These are phyloP conservation scores for Dromaius novaehollandiae DNA, from an alignment of 2,113 vertebrate species.

Conservation along the genomic window DNA sequence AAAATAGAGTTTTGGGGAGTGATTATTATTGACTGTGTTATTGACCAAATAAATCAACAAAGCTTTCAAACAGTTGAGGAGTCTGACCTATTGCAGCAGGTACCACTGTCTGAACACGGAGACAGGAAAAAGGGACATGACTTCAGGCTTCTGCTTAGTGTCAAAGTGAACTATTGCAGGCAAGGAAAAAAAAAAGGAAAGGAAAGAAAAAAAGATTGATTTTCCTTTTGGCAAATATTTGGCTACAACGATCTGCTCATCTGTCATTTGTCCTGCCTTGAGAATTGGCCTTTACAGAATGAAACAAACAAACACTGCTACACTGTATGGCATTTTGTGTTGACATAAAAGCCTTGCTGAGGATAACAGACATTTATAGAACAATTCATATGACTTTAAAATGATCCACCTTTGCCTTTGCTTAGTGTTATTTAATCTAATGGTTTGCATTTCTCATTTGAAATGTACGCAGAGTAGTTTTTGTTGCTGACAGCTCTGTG, in stretches of 20 bases:
- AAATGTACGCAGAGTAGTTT: background rate
- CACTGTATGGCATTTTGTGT: slow-evolving; percentile 35
- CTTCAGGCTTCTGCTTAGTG: background rate
- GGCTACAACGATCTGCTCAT: slow-evolving; percentile 4
- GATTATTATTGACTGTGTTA: background rate
- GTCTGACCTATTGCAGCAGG: background rate
- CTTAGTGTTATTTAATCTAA: slow-evolving; percentile 13
- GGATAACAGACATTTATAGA: slow-evolving; percentile 57
- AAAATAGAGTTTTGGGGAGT: background rate
- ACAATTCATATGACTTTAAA: slow-evolving; percentile 41
- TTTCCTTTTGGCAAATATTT: slow-evolving; percentile 59
- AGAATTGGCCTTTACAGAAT: slow-evolving; percentile 37
- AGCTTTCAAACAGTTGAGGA: background rate
- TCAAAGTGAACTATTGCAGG: background rate
- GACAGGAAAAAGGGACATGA: background rate
- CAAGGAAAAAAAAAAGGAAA: background rate
- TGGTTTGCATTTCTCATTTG: background rate
- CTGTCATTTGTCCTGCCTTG: slow-evolving; percentile 50
- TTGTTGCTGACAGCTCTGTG: fast-evolving
- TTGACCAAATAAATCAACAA: background rate
- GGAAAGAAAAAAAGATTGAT: slow-evolving; percentile 4
- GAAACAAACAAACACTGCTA: slow-evolving; percentile 43
- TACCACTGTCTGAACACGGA: background rate
- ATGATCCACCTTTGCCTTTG: slow-evolving; percentile 19
- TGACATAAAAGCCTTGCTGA: slow-evolving; percentile 36